Evolutionary conservation across 2,888 invertebrate species (phyloP), one percentile per base, ranked within the genome.

Genomic region (Sicus ferrugineus): DNA sequence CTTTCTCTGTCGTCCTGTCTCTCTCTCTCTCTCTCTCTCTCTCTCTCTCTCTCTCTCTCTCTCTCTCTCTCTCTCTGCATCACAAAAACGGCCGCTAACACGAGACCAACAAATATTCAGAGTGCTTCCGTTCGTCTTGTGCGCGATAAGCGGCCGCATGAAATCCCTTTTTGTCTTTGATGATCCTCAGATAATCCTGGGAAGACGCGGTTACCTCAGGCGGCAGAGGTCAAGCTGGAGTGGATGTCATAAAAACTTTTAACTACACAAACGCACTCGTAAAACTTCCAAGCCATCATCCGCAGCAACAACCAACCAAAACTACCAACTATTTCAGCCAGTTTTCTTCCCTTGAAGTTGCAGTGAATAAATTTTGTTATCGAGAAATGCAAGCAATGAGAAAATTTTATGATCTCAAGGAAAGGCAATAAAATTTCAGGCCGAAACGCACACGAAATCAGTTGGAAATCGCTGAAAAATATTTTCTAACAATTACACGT

Each of bases 341-440:
- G 62, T 7, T 23, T 63, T 63, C 48, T 28, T 28, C 48, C 30
- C 7, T 11, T 6, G 38, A 9, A 14, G 42, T n/a, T 3, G 48
- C 46, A 46, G 42, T 38, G 26, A 19, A 65, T 52, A 65, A 48
- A 52, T 42, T 65, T 54, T 65, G 54, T 65, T 65, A 65, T 54
- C 65, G 31, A 65, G 64, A 65, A 65, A 65, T 54, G 38, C 52
- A 65, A 54, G 65, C 52, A 65, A 54, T 65, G 54, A 54, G 54
- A 38, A 54, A n/a, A 38, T 38, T 65, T 38, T 54, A 65, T 65
- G 21, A 38, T 65, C 65, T 65, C 54, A n/a, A 26, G 11, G 54
- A 65, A 52, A 52, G 38, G 26, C 65, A 34, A 52, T 65, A 54
- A 65, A 65, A 52, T 38, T 16, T 19, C n/a, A 46, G 28, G n/a